Base-by-base conservation (phyloP, 2,888 invertebrate genomes). In the Caenorhabditis becei region DNA sequence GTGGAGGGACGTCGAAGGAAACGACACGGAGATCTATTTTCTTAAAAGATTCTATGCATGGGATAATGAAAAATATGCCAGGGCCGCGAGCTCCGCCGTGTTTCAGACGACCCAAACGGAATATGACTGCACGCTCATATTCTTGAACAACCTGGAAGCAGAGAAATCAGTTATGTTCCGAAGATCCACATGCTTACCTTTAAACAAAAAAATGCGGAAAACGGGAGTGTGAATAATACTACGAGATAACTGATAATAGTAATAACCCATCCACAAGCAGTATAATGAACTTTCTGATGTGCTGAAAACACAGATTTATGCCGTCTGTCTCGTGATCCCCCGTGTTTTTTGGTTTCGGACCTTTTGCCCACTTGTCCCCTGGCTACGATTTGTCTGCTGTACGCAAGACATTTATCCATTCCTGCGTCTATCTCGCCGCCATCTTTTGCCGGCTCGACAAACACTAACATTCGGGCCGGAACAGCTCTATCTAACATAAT, bases 1-100 rank as follows among this genome's bases (percentile, higher is more conserved):
- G 97, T 0, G 97, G 97, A 53, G 97, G 97, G 54, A 98, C 96
- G 91, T 97, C 97, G 92, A 97, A 97, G 0, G 97, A 96, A 0
- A 97, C 94, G 5, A 97, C 97, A 62, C 97, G 94, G 79, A 98
- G 93, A 92, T 98, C 97, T n/a, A 98, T 96, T 82, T 96, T 94
- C 44, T 88, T 87, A 70, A 87, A 90, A 20, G 87, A 85, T 56
- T 90, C 90, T 59, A 90, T 90, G 69, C 89, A 95, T 95, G 92
- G 97, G 96, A 85, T 91, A 90, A 87, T 93, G 96, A 91, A 97
- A 77, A 90, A 78, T 61, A 66, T 77, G 66, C 87, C 87, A 16
- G 92, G 92, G 1, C 96, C 96, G 86, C 95, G 93, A 0, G 95
- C 95, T 1, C 95, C 86, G 0, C 95, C 95, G 82, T 94, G 93